Evolutionary conservation across 2,888 invertebrate species (phyloP).

Genomic region (Falcaria lacertinaria): DNA sequence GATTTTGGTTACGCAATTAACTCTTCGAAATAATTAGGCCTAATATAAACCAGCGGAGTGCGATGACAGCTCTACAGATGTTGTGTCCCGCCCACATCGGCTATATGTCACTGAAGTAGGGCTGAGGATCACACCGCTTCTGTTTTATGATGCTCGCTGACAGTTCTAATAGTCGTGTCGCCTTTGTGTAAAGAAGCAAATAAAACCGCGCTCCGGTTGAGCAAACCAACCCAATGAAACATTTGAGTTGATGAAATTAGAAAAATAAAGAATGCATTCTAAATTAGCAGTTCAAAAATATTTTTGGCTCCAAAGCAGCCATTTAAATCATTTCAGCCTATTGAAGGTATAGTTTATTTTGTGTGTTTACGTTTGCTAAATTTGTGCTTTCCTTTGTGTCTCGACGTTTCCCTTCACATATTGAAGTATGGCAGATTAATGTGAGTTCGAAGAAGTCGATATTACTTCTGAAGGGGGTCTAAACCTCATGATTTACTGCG

Average conservation of each 20-base stretch:
- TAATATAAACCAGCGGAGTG: neutral
- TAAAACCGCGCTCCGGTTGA: conserved; percentile 8
- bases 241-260: conserved; percentile 22
- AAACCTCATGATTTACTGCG: conserved; percentile 73
- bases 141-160: conserved; percentile 60
- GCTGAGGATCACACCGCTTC: conserved; percentile 45
- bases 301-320: neutral
- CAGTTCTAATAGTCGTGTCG: conserved; percentile 55
- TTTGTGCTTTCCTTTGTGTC: conserved; percentile 52
- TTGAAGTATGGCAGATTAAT: conserved; percentile 76
- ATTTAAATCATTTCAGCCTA: conserved; percentile 1
- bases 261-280: conserved; percentile 19
- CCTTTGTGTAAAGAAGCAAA: conserved; percentile 23
- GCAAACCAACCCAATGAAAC: conserved; percentile 16
- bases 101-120: conserved; percentile 39
- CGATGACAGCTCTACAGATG: conserved; percentile 14
- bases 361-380: conserved; percentile 44
- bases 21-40: neutral
- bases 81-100: conserved; percentile 26
- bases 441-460: conserved; percentile 76
- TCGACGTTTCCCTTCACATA: conserved; percentile 65
- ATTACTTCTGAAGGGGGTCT: conserved; percentile 75
- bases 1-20: too few species aligned
- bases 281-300: conserved; percentile 5
- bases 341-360: conserved; percentile 22